Percentiles rank a stretch among this genome's conserved stretches.
phyloP scores from a whole-genome alignment of 2,113 vertebrate genomes.

The Myotis lucifugus region DNA sequence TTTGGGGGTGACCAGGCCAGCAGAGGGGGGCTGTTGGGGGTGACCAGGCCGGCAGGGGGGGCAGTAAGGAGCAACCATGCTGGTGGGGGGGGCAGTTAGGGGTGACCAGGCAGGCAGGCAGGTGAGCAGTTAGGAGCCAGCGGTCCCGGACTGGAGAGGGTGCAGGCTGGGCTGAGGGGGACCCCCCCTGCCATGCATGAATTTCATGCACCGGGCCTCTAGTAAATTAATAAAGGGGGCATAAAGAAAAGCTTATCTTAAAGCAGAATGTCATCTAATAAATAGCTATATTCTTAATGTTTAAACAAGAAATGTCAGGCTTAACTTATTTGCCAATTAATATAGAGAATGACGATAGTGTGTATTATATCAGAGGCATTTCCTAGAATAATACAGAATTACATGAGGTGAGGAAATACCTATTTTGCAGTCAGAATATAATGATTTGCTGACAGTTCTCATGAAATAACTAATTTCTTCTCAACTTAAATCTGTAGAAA shows the following conservation, averaged over 20 bases:
- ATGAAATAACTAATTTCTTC: constrained; percentile 38
- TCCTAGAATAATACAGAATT: constrained; percentile 37
- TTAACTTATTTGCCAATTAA: constrained; percentile 31
- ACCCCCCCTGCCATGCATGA: too few relatives aligned
- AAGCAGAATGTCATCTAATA: neutral
- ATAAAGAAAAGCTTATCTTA: neutral
- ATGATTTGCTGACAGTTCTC: neutral
- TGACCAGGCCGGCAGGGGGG: too few relatives aligned
- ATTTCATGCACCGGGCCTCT: too few relatives aligned
- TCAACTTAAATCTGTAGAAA: neutral
- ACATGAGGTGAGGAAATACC: neutral
- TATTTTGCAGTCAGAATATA: neutral
- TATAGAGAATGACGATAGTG: neutral
- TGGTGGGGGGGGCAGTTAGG: too few relatives aligned
- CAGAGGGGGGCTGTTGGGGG: too few relatives aligned
- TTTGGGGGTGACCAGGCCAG: too few relatives aligned
- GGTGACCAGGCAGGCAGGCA: too few relatives aligned
- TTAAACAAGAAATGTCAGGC: constrained; percentile 46
- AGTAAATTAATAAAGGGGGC: neutral
- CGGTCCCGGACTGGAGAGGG: too few relatives aligned
- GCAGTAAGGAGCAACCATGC: too few relatives aligned
- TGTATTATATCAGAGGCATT: constrained; percentile 17
- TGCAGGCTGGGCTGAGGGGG: too few relatives aligned
- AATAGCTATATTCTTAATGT: constrained; percentile 17
- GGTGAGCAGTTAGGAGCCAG: too few relatives aligned